Evolutionary conservation across 37 sponge, comb jelly and placozoan genomes (phyloP), one percentile per base, ranked within the genome.

Genomic region (Cladorhizidae sp.): DNA sequence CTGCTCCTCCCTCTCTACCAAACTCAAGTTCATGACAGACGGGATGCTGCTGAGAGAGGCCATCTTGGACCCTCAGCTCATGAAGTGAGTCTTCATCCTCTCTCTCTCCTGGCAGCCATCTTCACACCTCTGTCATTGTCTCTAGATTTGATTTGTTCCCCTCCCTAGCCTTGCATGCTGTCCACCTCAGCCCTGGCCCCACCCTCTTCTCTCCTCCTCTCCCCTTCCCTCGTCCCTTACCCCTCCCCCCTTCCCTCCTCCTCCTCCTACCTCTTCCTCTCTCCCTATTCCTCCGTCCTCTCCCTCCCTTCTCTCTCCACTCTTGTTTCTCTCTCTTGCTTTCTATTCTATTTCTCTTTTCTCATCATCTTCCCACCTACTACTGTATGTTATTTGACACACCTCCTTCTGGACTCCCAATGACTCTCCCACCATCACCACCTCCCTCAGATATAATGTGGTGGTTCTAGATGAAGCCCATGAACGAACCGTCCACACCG

Each of bases 41-140:
- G 98, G 98, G 3, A 92, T 94, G 95, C 79, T 97, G 32, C 81
- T 97, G 68, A 80, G 98, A 57, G 98, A 97, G 74, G 93, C 95
- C 33, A 89, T 97, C 6, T 70, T 75, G 2, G 96, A 97, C 72
- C 86, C 94, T 21, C 58, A 83, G 17, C 84, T 96, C 33, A 83
- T 42, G 25, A 90, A 85, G 94, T 93, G 63, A 40, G 39, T 59
- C 12, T 45, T 45, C 9, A 5, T 45, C 8, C 9, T 5, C 49
- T n/a, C n/a, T n/a, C n/a, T n/a, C n/a, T n/a, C n/a, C n/a, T n/a
- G n/a, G n/a, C n/a, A n/a, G n/a, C n/a, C n/a, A n/a, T n/a, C n/a
- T n/a, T n/a, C n/a, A n/a, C n/a, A n/a, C n/a, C n/a, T n/a, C n/a
- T n/a, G n/a, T n/a, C n/a, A n/a, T n/a, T n/a, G n/a, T n/a, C n/a